These are phyloP conservation scores for Myotis pilosus DNA, from an alignment of 2,797 vertebrate species.

Conservation along the genomic window DNA sequence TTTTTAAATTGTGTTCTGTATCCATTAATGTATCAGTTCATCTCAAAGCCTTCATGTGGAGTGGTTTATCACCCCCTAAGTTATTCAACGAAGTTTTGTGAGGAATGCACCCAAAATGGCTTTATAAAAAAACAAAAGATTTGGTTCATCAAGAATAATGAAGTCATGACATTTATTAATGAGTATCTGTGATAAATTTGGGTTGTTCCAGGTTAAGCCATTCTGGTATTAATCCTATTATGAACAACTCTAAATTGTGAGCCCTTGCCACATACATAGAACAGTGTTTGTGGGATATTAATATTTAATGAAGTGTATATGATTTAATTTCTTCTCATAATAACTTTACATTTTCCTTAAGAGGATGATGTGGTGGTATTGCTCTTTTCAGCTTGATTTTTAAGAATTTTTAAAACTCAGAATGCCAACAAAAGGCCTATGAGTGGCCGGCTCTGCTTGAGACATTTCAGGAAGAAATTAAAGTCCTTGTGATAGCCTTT, in stretches of 20 bases:
- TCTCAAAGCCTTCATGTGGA: slow-evolving; percentile 39
- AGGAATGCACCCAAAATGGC: slow-evolving; percentile 30
- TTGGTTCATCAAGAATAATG: slow-evolving; percentile 27
- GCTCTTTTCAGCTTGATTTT: slow-evolving; percentile 67
- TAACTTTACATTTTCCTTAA: slow-evolving; percentile 46
- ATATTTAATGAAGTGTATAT: slow-evolving; percentile 36
- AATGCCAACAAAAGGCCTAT: slow-evolving; percentile 50
- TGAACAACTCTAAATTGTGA: slow-evolving; percentile 14
- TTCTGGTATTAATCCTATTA: slow-evolving; percentile 14
- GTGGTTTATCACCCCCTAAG: neutral
- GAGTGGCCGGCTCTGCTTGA: slow-evolving; percentile 40
- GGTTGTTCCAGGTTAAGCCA: slow-evolving; percentile 23
- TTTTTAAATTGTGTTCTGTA: slow-evolving; percentile 49
- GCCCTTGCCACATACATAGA: neutral
- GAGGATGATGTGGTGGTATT: neutral
- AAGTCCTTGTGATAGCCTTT: slow-evolving; percentile 41
- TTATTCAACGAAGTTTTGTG: slow-evolving; percentile 20
- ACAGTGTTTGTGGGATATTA: neutral
- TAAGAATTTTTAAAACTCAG: slow-evolving; percentile 56
- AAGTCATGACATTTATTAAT: slow-evolving; percentile 32
- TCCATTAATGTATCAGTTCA: slow-evolving; percentile 38
- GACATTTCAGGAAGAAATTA: slow-evolving; percentile 39
- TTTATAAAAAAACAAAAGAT: slow-evolving; percentile 50
- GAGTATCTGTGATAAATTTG: slow-evolving; percentile 32
- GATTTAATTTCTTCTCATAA: slow-evolving; percentile 49